Evolutionary conservation across 2,888 invertebrate species (phyloP).

Genomic region (Orthonevra nobilis): DNA sequence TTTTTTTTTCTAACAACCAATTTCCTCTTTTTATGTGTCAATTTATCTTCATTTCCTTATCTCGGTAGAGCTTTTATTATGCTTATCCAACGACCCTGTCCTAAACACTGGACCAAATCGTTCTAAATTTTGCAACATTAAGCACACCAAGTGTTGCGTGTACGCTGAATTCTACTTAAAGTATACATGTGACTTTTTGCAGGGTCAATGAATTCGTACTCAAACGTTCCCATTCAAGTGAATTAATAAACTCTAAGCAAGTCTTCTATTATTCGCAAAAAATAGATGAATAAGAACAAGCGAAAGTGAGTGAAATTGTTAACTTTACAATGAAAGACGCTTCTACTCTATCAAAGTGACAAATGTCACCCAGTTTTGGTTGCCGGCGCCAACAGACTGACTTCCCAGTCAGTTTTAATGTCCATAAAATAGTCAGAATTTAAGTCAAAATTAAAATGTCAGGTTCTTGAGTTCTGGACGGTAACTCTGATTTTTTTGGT

Average conservation of each 20-base stretch:
- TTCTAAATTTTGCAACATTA: constrained; percentile 7
- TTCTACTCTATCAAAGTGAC: neutral
- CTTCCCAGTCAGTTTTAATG: too few species aligned
- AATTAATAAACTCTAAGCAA: neutral
- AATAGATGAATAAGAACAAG: neutral
- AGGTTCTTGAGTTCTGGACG: too few species aligned
- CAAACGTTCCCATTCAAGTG: neutral
- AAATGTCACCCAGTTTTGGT: constrained; percentile 4
- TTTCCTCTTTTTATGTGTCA: constrained; percentile 47
- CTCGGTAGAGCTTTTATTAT: constrained; percentile 5
- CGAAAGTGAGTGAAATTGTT: constrained; percentile 2
- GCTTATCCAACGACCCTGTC: constrained; percentile 23
- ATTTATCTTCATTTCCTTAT: constrained; percentile 42
- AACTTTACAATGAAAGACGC: too few species aligned
- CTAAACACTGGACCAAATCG: constrained; percentile 16
- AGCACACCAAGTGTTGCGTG: constrained; percentile 19
- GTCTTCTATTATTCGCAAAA: neutral
- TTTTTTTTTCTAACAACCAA: constrained; percentile 31
- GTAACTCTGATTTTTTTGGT: too few species aligned
- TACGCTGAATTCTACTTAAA: too few species aligned
- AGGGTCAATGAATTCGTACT: constrained; percentile 56
- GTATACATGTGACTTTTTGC: constrained; percentile 26
- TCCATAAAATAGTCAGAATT: too few species aligned
- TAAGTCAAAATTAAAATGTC: too few species aligned
- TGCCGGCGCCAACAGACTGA: neutral